Conservation (phyloP, 2,888 invertebrate species). For the Masnerella sp. region DNA sequence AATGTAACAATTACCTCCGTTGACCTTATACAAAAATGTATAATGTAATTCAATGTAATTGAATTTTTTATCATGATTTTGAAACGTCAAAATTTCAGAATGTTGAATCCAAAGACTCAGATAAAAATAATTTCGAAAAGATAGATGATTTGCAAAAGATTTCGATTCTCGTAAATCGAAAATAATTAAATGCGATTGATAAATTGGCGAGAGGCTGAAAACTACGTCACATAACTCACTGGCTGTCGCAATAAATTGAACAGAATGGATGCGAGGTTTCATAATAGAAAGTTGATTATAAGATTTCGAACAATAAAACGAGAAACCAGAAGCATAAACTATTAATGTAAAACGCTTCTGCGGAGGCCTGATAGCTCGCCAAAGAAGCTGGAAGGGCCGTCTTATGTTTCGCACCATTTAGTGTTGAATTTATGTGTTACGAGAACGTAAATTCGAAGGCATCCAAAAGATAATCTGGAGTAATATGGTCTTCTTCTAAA, state of each 20-base stretch:
- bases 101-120: too few species aligned
- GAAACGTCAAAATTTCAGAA: too few species aligned
- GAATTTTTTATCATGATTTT: too few species aligned
- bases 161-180: background rate
- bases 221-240: slow-evolving; percentile 6
- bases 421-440: slow-evolving; percentile 62
- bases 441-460: slow-evolving; percentile 64
- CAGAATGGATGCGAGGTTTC: slow-evolving; percentile 18
- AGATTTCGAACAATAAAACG: slow-evolving; percentile 41
- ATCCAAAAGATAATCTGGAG: slow-evolving; percentile 66
- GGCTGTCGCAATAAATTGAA: slow-evolving; percentile 18
- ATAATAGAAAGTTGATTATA: slow-evolving; percentile 46
- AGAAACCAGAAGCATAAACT: slow-evolving; percentile 41
- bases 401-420: slow-evolving; percentile 55
- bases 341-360: slow-evolving; percentile 45
- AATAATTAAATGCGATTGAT: slow-evolving; percentile 9
- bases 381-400: slow-evolving; percentile 44
- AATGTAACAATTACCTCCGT: too few species aligned
- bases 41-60: too few species aligned
- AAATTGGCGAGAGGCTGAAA: slow-evolving; percentile 6
- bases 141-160: background rate
- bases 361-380: slow-evolving; percentile 27
- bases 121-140: background rate
- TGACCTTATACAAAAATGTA: too few species aligned
- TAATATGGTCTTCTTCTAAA: slow-evolving; percentile 63